A percentile compares a stretch with the other conserved stretches of the same genome.
Conservation (phyloP, 2,797 vertebrate species). For the Falco columbarius region DNA sequence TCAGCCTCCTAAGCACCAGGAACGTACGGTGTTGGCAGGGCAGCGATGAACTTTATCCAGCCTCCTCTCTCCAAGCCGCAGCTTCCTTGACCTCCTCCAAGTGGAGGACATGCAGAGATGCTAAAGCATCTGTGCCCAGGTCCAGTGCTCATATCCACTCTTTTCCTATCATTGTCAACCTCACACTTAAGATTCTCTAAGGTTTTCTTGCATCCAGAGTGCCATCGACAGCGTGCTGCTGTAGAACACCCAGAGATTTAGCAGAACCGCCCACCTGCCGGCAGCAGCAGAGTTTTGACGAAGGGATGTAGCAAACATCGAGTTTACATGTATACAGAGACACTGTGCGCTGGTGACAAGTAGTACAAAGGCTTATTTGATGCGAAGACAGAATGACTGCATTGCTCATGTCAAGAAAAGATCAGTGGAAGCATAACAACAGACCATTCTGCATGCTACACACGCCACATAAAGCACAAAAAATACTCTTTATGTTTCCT, state of each 20-base stretch:
- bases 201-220: background rate
- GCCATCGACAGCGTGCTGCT: background rate
- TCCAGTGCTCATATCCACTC: background rate
- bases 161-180: background rate
- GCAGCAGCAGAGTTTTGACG: background rate
- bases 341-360: background rate
- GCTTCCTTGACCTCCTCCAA: background rate
- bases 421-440: constrained; percentile 45
- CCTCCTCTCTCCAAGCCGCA: background rate
- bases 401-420: constrained; percentile 37
- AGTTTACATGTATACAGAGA: background rate
- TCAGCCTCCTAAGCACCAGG: background rate
- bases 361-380: constrained; percentile 57
- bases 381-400: constrained; percentile 40
- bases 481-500: background rate
- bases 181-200: background rate
- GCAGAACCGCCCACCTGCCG: background rate
- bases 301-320: background rate
- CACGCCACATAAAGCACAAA: background rate
- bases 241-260: background rate
- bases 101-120: background rate
- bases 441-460: constrained; percentile 35
- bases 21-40: rapidly evolving
- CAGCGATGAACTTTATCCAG: background rate
- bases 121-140: background rate